Evolutionary conservation across 37 sponge, comb jelly and placozoan species (phyloP).

Genomic region (Chondrilla cf. caribensis): DNA sequence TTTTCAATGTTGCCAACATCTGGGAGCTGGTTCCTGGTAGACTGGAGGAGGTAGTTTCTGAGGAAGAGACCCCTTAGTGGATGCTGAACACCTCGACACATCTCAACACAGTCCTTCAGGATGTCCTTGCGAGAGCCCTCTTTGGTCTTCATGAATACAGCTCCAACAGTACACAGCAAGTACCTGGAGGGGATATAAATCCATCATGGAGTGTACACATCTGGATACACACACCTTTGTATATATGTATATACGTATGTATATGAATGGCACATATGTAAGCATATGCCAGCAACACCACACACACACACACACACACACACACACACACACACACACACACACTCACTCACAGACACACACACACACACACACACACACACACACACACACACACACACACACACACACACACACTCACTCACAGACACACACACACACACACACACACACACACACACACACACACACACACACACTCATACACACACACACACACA

Average conservation of each 20-base stretch:
- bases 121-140: constrained; percentile 93
- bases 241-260: no score
- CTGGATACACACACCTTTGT: no score
- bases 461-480: constrained; percentile 52
- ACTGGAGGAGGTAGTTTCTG: constrained; percentile 94
- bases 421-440: constrained; percentile 7
- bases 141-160: constrained; percentile 86
- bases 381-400: background rate
- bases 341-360: background rate
- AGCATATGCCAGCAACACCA: no score
- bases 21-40: constrained; percentile 87
- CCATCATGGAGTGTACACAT: background rate
- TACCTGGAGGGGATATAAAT: constrained; percentile 69
- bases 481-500: background rate
- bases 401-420: constrained; percentile 1
- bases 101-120: constrained; percentile 94
- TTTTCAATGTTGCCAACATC: constrained; percentile 48
- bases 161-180: constrained; percentile 94
- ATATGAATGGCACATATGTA: no score
- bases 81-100: constrained; percentile 99
- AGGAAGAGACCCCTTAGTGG: constrained; percentile 98
- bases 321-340: background rate
- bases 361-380: constrained; percentile 5
- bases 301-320: background rate
- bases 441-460: no score